Evolutionary conservation across 2,797 vertebrate genomes (phyloP), one percentile per base, ranked within the genome.

Genomic region (Eremophila alpestris): DNA sequence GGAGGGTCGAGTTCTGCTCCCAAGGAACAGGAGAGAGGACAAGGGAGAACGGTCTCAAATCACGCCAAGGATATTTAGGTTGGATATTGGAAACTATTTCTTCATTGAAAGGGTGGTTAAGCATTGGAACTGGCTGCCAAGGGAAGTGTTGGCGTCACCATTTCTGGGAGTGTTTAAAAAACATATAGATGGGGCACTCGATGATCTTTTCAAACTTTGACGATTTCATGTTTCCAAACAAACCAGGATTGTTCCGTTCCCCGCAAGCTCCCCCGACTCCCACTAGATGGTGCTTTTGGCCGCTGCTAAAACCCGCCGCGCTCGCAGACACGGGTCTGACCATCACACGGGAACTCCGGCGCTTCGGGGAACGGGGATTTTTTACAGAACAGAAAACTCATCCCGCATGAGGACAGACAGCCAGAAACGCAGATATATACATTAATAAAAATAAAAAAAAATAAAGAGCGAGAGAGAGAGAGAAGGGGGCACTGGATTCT

Each of bases 221-320:
- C 2, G 13, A 5, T 46, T 41, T 26, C 9, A 5, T 1, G 18
- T 32, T 32, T 7, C 45, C 60, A 4, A 21, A 11, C 2, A 9
- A 56, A 10, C 5, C 67, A 3, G 36, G 22, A 45, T 17, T 36
- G 48, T 22, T 30, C 62, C 9, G 11, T 5, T 59, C 14, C 30
- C 29, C 89, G 79, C 34, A 67, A 85, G 40, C 10, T 83, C 38
- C 4, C 16, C 51, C 16, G 12, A 2, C 0, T 26, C 95, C 95
- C 96, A 93, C 97, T 89, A 97, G 97, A 95, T 97, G 97, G 96
- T 87, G 90, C 87, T 68, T 76, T 83, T 11, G 51, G 71, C 49
- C 70, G 3, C 75, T 13, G 59, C 13, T 85, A 24, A 80, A 90
- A 49, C 27, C 45, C 7, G 5, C 58, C 2, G 27, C 0, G 18